These are phyloP conservation scores for Mactromeris polynyma DNA, from an alignment of 2,888 invertebrate genomes.

Conservation along the genomic window DNA sequence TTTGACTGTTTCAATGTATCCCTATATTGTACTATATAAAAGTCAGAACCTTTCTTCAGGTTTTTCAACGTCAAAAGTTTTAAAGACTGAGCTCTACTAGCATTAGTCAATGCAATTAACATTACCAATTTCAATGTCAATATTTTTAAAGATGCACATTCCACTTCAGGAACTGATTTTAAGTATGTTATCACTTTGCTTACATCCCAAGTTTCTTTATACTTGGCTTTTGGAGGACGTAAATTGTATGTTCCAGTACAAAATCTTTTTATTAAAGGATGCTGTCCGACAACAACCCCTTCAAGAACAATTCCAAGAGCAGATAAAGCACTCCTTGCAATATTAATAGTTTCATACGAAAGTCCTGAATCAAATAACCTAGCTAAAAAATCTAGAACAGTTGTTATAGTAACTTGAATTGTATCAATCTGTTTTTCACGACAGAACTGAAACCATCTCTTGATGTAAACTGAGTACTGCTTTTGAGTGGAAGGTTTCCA, in stretches of 20 bases:
- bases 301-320: constrained; percentile 42
- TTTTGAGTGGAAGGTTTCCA: constrained; percentile 55
- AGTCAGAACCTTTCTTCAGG: constrained; percentile 29
- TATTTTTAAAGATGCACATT: constrained; percentile 28
- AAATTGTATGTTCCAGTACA: constrained; percentile 45
- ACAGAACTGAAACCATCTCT: constrained; percentile 56
- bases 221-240: constrained; percentile 43
- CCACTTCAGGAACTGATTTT: constrained; percentile 18
- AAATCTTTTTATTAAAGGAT: constrained; percentile 48
- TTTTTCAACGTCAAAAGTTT: constrained; percentile 21
- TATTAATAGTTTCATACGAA: constrained; percentile 53
- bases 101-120: constrained; percentile 50
- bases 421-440: constrained; percentile 43
- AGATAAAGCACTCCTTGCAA: constrained; percentile 47
- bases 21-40: constrained; percentile 38
- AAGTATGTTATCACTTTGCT: constrained; percentile 21
- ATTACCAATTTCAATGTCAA: constrained; percentile 51
- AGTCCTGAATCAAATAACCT: constrained; percentile 35
- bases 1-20: constrained; percentile 38
- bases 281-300: constrained; percentile 46
- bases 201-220: constrained; percentile 55
- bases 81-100: constrained; percentile 24
- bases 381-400: constrained; percentile 53
- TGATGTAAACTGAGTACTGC: constrained; percentile 47
- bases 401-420: constrained; percentile 37